Percentiles rank a stretch among this genome's conserved stretches.
phyloP scores from a whole-genome alignment of 2,797 vertebrate genomes.

The Yasuhikotakia modesta region DNA sequence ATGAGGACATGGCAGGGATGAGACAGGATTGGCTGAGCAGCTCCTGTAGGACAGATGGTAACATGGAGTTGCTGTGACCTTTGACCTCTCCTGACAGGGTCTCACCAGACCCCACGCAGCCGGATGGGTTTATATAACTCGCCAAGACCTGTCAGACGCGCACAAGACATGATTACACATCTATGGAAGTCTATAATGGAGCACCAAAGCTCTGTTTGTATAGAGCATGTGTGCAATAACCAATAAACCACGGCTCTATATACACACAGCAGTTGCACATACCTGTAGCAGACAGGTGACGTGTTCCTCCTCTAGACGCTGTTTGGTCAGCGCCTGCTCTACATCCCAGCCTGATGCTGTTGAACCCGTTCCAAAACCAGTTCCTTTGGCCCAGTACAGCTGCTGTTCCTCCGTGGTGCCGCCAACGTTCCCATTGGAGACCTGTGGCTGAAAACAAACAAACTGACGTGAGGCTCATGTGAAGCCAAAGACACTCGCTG shows the following conservation, averaged over 20 bases:
- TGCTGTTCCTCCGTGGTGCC: constrained; percentile 94
- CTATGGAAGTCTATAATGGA: neutral
- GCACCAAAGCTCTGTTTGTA: neutral
- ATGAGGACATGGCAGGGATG: constrained; percentile 97
- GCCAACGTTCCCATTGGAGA: constrained; percentile 86
- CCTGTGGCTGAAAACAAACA: constrained; percentile 80
- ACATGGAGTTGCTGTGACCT: constrained; percentile 87
- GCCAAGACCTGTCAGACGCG: constrained; percentile 85
- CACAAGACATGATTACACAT: constrained; percentile 10
- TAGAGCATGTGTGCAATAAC: neutral
- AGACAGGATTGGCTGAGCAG: constrained; percentile 96
- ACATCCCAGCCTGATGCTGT: constrained; percentile 99
- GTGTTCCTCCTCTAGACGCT: constrained; percentile 95
- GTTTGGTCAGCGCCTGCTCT: constrained; percentile 96
- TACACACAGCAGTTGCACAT: neutral
- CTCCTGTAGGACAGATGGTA: constrained; percentile 90
- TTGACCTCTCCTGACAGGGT: constrained; percentile 78
- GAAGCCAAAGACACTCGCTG: neutral
- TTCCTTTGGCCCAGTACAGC: constrained; percentile 98
- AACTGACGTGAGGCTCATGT: neutral
- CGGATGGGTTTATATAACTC: constrained; percentile 95
- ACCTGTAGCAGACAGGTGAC: constrained; percentile 95
- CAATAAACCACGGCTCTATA: neutral
- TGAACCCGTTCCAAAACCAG: constrained; percentile 98
- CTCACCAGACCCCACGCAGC: constrained; percentile 81